Evolutionary conservation across 2,113 vertebrate genomes (phyloP), one percentile per base, ranked within the genome.

Genomic region (Campylorhamphus procurvoides): DNA sequence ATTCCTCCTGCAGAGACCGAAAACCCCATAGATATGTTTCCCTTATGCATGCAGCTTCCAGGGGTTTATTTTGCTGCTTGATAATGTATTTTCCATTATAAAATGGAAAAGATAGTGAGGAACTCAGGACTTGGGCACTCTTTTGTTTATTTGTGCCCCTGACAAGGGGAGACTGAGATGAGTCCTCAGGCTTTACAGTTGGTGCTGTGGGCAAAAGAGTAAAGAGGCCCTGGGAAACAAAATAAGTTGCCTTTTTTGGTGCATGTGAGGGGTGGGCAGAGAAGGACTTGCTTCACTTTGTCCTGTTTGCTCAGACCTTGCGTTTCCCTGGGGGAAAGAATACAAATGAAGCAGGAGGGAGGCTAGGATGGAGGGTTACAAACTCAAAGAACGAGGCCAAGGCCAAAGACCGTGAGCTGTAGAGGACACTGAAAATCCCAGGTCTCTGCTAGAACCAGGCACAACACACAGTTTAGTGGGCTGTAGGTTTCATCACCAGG

Each of bases 351-450:
- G 42, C 75, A 76, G 77, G 81, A 93, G 71, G 42, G 25, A 73
- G 64, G 37, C 42, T 79, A 15, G 62, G 53, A 53, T 79, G 77
- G 20, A 87, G 39, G 75, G 58, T 81, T 79, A 76, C 31, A 49
- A 23, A 7, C 53, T 78, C 60, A 84, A 80, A 82, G 74, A 74
- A 42, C 37, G 76, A 94, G 82, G 94, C 93, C 87, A 88, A 33
- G 90, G 67, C 60, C 60, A 81, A 89, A 93, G 87, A 67, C 39
- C 17, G 3, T 91, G 90, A 92, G 59, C 83, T 7, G 1, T 18
- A 47, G 68, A 68, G 44, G 27, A 74, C 84, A 55, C 67, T 84
- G 82, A 87, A 96, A 94, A 75, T 90, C 90, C 79, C 87, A 85
- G 72, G 44, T 71, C 58, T 85, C 18, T 44, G 9, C 29, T 85